Evolutionary conservation across 2,113 vertebrate species (phyloP), one percentile per base, ranked within the genome.

Genomic region (Trochalopteron elliotii): DNA sequence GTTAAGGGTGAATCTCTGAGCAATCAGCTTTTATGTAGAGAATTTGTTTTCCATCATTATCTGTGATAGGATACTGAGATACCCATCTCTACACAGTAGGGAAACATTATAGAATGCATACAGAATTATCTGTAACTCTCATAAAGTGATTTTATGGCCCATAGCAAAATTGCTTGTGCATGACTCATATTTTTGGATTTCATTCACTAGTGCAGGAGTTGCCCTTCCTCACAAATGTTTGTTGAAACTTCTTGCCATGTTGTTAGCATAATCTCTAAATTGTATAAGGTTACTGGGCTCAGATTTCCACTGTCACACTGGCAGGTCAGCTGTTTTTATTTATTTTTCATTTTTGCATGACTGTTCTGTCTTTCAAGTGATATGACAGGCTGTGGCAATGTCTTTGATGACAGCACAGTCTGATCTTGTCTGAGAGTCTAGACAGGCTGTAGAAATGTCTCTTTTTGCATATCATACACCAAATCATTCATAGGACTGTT

Each of bases 11-110:
- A 96, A 96, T 96, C 95, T 94, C 83, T 71, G 88, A 97, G 96
- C 97, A 97, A 59, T 97, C 95, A 91, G 90, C 93, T 91, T 97
- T 96, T 96, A 96, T 97, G 97, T 93, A 93, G 90, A 80, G 94
- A 96, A 97, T 97, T 97, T 97, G 97, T 96, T 97, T 97, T 95
- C 94, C 70, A 47, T 96, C 94, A 94, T 97, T 96, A 97, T 97
- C 95, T 95, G 89, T 96, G 97, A 96, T 93, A 94, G 96, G 92
- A 95, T 96, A 94, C 84, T 28, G 84, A 96, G 95, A 96, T 97
- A 96, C 35, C 63, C 87, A 96, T 96, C 97, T 97, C 95, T 85
- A 93, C 96, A 95, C 93, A 94, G 97, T 97, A 96, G 96, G 95
- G 82, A 96, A 97, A 96, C 95, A 97, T 97, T 97, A 96, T 87